phyloP scores from a whole-genome alignment of 2,797 vertebrate species.

The Brachyrhaphis roseni region DNA sequence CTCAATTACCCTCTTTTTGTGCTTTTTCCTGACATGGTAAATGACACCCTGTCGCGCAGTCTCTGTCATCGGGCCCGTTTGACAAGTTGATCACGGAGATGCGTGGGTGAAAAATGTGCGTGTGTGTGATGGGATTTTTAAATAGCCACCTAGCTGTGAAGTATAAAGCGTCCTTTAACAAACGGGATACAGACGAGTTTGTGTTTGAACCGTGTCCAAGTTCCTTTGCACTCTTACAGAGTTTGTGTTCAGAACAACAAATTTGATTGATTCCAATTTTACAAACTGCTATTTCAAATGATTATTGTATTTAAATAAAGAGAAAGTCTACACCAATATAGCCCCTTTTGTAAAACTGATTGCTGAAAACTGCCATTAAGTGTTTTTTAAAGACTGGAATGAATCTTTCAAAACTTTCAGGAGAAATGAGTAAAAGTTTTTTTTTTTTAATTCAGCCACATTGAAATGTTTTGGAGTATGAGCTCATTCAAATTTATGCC shows the following conservation, averaged over 20 bases:
- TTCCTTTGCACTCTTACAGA: background rate
- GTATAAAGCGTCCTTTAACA: conserved; percentile 52
- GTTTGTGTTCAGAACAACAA: background rate
- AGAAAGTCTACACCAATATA: background rate
- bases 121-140: conserved; percentile 36
- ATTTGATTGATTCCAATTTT: background rate
- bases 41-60: conserved; percentile 67
- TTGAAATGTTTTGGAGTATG: background rate
- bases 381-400: background rate
- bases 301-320: background rate
- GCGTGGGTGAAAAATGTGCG: conserved; percentile 55
- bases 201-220: conserved; percentile 40
- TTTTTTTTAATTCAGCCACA: background rate
- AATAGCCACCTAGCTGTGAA: conserved; percentile 44
- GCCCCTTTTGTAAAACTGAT: background rate
- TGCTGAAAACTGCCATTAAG: background rate
- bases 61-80: conserved; percentile 50
- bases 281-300: background rate
- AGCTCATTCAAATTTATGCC: no score
- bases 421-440: background rate
- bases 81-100: conserved; percentile 52
- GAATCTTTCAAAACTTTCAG: background rate
- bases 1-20: conserved; percentile 67
- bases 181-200: conserved; percentile 41
- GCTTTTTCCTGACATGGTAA: conserved; percentile 67